Percentiles rank a stretch among this genome's conserved stretches.
Conservation (phyloP, 2,888 invertebrate genomes). For the Norana najaformis region DNA sequence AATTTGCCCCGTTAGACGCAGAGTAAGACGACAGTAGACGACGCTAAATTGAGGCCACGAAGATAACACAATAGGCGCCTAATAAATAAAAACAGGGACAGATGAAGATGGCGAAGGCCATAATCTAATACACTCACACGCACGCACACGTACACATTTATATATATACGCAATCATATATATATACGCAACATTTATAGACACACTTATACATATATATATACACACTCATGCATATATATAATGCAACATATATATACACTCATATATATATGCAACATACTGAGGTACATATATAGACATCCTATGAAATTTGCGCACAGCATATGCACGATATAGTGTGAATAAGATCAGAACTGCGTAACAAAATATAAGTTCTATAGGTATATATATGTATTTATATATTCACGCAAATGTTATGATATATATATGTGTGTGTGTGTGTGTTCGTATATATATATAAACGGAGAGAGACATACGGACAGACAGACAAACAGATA, state of each 20-base stretch:
- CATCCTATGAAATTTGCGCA: not conserved
- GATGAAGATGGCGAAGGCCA: not conserved
- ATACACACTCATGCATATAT: not conserved
- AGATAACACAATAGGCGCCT: not conserved
- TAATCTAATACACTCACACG: too few species aligned
- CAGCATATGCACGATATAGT: not conserved
- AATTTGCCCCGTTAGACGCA: not conserved
- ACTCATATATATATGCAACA: not conserved
- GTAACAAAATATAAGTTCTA: not conserved
- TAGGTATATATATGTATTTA: not conserved
- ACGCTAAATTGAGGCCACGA: not conserved
- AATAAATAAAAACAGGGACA: not conserved
- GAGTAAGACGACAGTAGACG: not conserved
- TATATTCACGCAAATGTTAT: not conserved
- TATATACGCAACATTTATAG: not conserved
- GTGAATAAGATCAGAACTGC: not conserved
- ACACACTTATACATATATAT: not conserved
- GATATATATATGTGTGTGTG: not conserved
- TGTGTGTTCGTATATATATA: too few species aligned
- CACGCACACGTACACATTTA: not conserved
- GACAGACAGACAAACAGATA: not conserved
- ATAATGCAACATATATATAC: not conserved
- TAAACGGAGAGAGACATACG: too few species aligned
- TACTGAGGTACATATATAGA: not conserved
- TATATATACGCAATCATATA: not conserved